Evolutionary conservation across 1,140 invertebrate species (phyloP).

Genomic region (Phocides pigmalion): DNA sequence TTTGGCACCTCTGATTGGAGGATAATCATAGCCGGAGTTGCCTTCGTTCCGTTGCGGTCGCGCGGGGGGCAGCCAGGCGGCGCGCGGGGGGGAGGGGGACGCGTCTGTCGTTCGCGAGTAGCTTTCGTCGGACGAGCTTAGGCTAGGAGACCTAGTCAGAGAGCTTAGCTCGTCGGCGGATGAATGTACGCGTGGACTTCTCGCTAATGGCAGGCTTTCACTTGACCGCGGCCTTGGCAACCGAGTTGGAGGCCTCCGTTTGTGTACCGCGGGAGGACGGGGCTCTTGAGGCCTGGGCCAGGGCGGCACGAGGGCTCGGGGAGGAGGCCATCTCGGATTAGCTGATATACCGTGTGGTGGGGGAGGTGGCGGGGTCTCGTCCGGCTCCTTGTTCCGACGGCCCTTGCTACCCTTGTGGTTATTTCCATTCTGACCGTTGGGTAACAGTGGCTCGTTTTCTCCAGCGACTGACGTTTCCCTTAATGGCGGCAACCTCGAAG

Average conservation of each 20-base stretch:
- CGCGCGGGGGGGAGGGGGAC: conserved; percentile 81
- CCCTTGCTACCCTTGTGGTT: conserved; percentile 80
- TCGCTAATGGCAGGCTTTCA: conserved; percentile 85
- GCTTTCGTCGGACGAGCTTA: conserved; percentile 92
- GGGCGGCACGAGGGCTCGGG: conserved; percentile 80
- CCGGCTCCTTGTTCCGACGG: conserved; percentile 66
- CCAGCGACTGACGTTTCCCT: conserved; percentile 82
- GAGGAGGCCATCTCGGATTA: conserved; percentile 77
- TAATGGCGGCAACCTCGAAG: conserved; percentile 71
- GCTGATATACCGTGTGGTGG: conserved; percentile 79
- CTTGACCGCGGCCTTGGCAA: conserved; percentile 85
- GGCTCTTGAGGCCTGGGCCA: conserved; percentile 83
- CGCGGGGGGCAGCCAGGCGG: conserved; percentile 85
- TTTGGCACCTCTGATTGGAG: conserved; percentile 64
- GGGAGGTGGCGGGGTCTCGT: conserved; percentile 78
- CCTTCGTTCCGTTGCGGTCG: conserved; percentile 65
- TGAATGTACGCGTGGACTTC: conserved; percentile 86
- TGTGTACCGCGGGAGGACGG: conserved; percentile 64
- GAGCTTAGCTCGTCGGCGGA: conserved; percentile 92
- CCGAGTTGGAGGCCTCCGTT: conserved; percentile 70
- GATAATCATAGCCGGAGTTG: conserved; percentile 68
- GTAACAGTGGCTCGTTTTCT: conserved; percentile 88
- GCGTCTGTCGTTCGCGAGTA: conserved; percentile 90
- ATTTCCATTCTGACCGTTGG: conserved; percentile 83
- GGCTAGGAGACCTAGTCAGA: conserved; percentile 90